Conservation (phyloP, 2,797 vertebrate species). For the Varecia variegata region DNA sequence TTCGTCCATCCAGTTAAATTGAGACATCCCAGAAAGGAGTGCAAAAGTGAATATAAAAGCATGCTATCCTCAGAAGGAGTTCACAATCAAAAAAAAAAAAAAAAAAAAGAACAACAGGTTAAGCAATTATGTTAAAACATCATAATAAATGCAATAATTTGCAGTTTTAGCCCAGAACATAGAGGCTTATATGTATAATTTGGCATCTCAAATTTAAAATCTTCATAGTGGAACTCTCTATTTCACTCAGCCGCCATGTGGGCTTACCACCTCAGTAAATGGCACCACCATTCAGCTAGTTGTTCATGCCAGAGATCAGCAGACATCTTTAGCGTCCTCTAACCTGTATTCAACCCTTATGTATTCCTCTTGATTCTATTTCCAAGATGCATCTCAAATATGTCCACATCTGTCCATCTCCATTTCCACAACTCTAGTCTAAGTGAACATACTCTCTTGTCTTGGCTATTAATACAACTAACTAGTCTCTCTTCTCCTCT, state of each 20-base stretch:
- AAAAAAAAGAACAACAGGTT: neutral
- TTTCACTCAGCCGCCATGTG: neutral
- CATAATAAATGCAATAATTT: neutral
- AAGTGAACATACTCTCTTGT: neutral
- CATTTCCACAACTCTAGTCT: neutral
- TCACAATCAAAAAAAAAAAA: neutral
- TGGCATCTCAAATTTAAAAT: neutral
- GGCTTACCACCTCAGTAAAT: neutral
- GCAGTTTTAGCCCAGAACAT: neutral
- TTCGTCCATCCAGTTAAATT: neutral
- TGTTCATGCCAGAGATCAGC: neutral
- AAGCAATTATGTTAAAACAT: neutral
- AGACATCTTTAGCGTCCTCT: neutral
- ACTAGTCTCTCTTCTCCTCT: neutral
- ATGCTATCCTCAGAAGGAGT: neutral
- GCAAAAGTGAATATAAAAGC: neutral
- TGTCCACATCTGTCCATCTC: neutral
- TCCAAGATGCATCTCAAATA: neutral
- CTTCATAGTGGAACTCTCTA: neutral
- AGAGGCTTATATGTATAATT: neutral
- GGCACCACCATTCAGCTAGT: neutral
- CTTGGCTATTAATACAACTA: neutral
- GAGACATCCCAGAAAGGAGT: neutral
- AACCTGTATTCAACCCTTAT: neutral
- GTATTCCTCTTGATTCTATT: neutral